Evolutionary conservation across 2,888 invertebrate genomes (phyloP).

Genomic region (Sinhomidia bicolor): DNA sequence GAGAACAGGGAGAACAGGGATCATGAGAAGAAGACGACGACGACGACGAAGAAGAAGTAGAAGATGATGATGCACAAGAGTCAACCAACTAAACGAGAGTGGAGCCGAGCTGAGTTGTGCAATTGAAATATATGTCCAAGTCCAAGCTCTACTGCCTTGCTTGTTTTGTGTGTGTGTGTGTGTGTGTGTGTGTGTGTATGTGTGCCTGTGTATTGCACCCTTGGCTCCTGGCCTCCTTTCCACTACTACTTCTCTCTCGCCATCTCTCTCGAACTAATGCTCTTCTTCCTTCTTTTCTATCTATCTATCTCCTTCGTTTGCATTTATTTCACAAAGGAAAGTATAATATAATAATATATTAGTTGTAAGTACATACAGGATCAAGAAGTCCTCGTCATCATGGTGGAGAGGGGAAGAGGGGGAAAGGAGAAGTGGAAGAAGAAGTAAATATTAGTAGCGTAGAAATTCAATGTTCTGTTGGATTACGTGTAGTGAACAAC

Average conservation of each 20-base stretch:
- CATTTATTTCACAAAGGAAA: too few relatives aligned
- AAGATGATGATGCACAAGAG: slow-evolving; percentile 33
- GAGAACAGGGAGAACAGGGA: neutral
- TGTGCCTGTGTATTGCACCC: slow-evolving; percentile 62
- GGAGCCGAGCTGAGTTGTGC: slow-evolving; percentile 35
- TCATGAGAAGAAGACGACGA: neutral
- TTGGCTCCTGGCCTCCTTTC: slow-evolving; percentile 64
- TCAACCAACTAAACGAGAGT: slow-evolving; percentile 42
- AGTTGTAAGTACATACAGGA: too few relatives aligned
- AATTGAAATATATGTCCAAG: slow-evolving; percentile 67
- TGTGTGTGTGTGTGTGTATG: neutral
- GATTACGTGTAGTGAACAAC: too few relatives aligned
- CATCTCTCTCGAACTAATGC: neutral
- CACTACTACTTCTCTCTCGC: neutral
- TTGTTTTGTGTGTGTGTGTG: slow-evolving; percentile 15
- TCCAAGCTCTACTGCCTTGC: too few relatives aligned
- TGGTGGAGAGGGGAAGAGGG: too few relatives aligned
- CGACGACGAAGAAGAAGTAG: too few relatives aligned
- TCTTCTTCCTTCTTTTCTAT: neutral
- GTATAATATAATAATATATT: too few relatives aligned
- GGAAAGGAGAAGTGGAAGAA: too few relatives aligned
- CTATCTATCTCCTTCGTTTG: neutral
- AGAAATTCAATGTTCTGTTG: neutral
- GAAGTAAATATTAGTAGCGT: too few relatives aligned
- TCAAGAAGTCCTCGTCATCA: too few relatives aligned